Evolutionary conservation across 1,140 invertebrate genomes (phyloP).

Genomic region (Calliphora vicina): DNA sequence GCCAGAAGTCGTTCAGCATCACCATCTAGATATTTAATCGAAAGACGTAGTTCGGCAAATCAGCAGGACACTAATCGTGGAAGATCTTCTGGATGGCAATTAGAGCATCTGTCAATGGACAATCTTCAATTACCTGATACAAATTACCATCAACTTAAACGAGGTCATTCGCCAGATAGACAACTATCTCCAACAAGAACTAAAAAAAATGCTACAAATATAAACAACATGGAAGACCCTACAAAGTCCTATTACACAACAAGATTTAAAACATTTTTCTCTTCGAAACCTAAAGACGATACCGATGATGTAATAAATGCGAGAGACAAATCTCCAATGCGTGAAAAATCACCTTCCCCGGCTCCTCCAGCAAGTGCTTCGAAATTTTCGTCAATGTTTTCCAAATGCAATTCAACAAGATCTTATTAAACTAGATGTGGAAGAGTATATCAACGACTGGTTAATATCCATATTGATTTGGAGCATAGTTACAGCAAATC

Average conservation of each 20-base stretch:
- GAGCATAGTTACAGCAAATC: no score
- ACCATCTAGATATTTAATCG: not conserved
- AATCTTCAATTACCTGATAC: conserved; percentile 11
- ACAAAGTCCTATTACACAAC: conserved; percentile 51
- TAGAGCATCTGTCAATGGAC: not conserved
- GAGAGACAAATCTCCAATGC: not conserved
- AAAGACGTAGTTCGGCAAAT: not conserved
- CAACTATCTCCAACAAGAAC: conserved; percentile 47
- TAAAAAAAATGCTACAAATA: conserved; percentile 1
- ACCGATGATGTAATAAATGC: not conserved
- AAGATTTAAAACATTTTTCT: conserved; percentile 55
- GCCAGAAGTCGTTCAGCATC: not conserved
- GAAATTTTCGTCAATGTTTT: not conserved
- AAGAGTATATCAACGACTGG: no score
- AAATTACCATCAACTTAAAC: conserved; percentile 44
- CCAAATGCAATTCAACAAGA: no score
- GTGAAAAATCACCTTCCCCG: conserved; percentile 46
- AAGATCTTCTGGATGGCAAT: not conserved
- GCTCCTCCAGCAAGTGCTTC: not conserved
- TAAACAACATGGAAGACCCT: conserved; percentile 44
- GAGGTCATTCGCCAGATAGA: conserved; percentile 54
- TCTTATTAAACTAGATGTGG: no score
- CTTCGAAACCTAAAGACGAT: conserved; percentile 39
- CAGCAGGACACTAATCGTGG: not conserved
- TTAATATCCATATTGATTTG: no score